Base-by-base conservation (phyloP, 2,888 invertebrate species). In the Odontocolon sp. region DNA sequence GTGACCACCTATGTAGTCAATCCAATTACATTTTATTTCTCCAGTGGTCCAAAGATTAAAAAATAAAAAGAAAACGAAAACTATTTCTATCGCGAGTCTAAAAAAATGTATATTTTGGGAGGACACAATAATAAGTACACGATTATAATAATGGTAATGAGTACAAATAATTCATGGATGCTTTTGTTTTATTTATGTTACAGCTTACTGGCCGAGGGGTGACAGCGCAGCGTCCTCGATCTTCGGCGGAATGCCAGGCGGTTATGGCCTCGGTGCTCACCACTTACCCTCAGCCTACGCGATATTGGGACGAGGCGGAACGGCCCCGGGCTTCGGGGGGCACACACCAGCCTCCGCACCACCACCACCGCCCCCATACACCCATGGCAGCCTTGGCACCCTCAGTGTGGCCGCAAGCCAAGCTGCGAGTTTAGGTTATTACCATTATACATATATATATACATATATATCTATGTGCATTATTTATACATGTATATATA, bases 361-460 rank as follows among this genome's bases (percentile, higher is more conserved):
- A 78, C 89, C 89, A 73, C 89, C 88, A 64, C 88, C 87, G 70
- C 89, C 88, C 42, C 83, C 80, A 54, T 90, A 89, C 70, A 87
- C 91, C 1, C 91, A 91, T 82, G 89, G 90, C 78, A 89, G 91
- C 80, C 87, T 91, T 47, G 91, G 91, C 83, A 95, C 96, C 68
- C 93, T 96, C 87, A 95, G 96, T 81, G 96, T 96, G 83, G 96
- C 96, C 61, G 96, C 96, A 81, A 96, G 95, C 89, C 96, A 96
- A 91, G 96, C 96, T 38, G 96, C 96, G 66, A 95, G 95, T 87
- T 92, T 96, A 85, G 96, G 96, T 81, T 92, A 96, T 86, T 81
- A 45, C 45, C 38, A 28, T 66, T 56, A 33, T 40, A 21, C 31
- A 47, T 36, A 6, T 31, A 45, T 21, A 23, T 6, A 50, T 11